A percentile compares a stretch with the other conserved stretches of the same genome.
Evolutionary conservation across 2,113 vertebrate genomes (phyloP).

Genomic region (Salminus brasiliensis): DNA sequence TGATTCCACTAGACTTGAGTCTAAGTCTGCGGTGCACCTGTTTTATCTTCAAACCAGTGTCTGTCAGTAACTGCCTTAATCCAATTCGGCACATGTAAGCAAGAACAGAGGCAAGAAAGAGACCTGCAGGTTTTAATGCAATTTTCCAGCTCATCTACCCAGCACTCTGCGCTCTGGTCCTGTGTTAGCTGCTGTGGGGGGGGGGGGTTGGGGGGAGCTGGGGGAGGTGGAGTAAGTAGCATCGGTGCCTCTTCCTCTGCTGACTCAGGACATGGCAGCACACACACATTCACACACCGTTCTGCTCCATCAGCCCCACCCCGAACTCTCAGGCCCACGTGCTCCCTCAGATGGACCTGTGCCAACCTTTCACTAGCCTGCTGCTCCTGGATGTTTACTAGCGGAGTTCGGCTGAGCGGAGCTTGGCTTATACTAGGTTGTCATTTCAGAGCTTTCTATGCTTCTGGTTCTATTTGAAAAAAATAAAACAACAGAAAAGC

Average conservation of each 20-base stretch:
- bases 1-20: conserved; percentile 39
- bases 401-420: background rate
- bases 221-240: conserved; percentile 30
- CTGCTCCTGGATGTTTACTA: conserved; percentile 13
- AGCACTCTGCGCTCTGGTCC: conserved; percentile 59
- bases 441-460: too few species aligned
- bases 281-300: conserved; percentile 18
- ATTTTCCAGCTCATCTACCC: conserved; percentile 80
- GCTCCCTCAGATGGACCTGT: conserved; percentile 12
- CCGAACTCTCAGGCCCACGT: background rate
- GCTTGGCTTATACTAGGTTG: too few species aligned
- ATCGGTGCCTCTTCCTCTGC: conserved; percentile 41
- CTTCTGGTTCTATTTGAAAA: too few species aligned
- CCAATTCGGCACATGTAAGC: conserved; percentile 65
- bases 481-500: too few species aligned
- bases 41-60: conserved; percentile 62
- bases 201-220: too few species aligned
- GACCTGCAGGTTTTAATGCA: conserved; percentile 77
- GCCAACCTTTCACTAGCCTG: background rate
- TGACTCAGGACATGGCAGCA: conserved; percentile 55
- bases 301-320: background rate
- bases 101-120: conserved; percentile 68
- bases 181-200: conserved; percentile 62
- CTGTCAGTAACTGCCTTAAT: conserved; percentile 62
- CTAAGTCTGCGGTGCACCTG: conserved; percentile 41